Evolutionary conservation across 2,113 vertebrate genomes (phyloP).

Genomic region (Ailurus styani): DNA sequence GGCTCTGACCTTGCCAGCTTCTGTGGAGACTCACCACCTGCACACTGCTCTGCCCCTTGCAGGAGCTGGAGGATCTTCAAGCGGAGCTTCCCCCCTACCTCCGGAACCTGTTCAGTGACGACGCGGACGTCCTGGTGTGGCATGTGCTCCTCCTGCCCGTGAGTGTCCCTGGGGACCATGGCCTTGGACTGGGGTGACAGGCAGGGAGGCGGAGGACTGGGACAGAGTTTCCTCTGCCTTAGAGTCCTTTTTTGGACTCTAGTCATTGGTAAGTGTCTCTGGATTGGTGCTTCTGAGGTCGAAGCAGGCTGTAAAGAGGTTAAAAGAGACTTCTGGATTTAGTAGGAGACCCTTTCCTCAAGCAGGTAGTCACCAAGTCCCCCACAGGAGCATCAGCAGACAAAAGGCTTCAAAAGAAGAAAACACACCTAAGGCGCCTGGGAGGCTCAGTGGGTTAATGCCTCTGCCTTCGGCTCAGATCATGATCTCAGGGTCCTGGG

Average conservation of each 20-base stretch:
- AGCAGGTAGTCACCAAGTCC: neutral
- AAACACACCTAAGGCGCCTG: neutral
- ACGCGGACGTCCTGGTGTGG: conserved; percentile 70
- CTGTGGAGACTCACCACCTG: neutral
- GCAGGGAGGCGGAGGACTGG: neutral
- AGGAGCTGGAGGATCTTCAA: conserved; percentile 75
- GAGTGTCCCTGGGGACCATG: neutral
- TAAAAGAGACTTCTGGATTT: neutral
- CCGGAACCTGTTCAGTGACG: neutral
- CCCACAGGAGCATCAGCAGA: neutral
- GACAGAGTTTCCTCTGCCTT: neutral
- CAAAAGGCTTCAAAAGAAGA: neutral
- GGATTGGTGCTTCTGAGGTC: neutral
- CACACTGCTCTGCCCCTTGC: neutral
- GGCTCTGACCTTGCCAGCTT: neutral
- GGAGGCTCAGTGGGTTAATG: no score
- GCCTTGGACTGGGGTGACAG: neutral
- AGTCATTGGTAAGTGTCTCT: neutral
- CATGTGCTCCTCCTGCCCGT: conserved; percentile 72
- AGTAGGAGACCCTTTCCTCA: neutral
- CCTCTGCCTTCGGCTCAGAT: no score
- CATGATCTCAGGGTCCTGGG: no score
- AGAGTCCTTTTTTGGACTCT: neutral
- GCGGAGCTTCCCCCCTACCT: conserved; percentile 40
- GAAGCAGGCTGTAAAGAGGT: neutral